A percentile compares a stretch with the other conserved stretches of the same genome.
These are phyloP conservation scores for Cacatua alba DNA, from an alignment of 2,113 vertebrate species.

Conservation along the genomic window DNA sequence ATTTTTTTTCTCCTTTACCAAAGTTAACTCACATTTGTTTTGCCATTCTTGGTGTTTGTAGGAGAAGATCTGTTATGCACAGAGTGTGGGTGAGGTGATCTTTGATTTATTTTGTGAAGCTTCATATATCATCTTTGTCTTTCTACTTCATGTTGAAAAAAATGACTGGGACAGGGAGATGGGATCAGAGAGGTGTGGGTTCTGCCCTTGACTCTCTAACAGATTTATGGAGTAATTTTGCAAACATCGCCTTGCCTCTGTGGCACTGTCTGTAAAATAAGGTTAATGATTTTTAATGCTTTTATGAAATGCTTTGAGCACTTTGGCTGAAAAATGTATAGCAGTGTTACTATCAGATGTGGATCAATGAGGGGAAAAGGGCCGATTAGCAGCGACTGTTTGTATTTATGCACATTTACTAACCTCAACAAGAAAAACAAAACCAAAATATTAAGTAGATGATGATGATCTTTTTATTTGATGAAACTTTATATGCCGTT, in stretches of 20 bases:
- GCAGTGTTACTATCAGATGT: not conserved
- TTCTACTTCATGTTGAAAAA: not conserved
- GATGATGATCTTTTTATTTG: not conserved
- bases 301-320: not conserved
- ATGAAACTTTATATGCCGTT: not conserved
- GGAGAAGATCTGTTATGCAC: not conserved
- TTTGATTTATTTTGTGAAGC: not conserved
- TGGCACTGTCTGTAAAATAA: not conserved
- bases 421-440: not conserved
- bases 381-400: not conserved
- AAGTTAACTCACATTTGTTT: not conserved
- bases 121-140: not conserved
- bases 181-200: not conserved
- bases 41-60: not conserved
- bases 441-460: not conserved
- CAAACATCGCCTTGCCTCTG: not conserved
- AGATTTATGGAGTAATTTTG: not conserved
- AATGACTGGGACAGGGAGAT: not conserved
- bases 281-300: not conserved
- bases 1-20: not conserved
- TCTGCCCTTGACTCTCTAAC: not conserved
- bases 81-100: not conserved
- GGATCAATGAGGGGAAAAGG: not conserved
- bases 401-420: not conserved
- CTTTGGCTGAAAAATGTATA: not conserved